phyloP scores from a whole-genome alignment of 2,113 vertebrate species.

The Acanthisitta chloris region DNA sequence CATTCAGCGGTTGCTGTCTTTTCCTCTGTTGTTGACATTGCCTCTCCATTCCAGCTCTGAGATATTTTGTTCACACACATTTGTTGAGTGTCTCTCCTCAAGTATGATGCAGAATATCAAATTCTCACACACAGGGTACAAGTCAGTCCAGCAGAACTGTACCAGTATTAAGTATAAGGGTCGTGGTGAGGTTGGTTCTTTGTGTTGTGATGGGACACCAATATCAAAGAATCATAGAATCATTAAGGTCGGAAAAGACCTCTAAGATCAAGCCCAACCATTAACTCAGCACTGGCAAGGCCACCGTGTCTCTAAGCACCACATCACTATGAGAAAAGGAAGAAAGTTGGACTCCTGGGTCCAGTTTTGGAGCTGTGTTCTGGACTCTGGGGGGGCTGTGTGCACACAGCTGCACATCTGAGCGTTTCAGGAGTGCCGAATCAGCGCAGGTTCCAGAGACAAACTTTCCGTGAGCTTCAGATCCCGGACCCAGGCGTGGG shows the following conservation, averaged over 20 bases:
- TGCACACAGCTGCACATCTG: background rate
- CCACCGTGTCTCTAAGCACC: background rate
- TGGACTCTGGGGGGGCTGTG: background rate
- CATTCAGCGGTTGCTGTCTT: background rate
- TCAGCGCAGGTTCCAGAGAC: background rate
- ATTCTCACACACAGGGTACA: too few species aligned
- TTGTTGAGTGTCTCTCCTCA: background rate
- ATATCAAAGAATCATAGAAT: background rate
- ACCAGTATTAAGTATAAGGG: too few species aligned
- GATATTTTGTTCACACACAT: background rate
- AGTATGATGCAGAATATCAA: background rate
- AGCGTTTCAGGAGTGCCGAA: rapidly evolving
- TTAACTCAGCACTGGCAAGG: background rate
- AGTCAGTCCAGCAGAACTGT: background rate
- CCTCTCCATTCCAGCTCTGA: background rate
- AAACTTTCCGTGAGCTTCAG: background rate
- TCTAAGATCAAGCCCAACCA: background rate
- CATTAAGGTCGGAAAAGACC: background rate
- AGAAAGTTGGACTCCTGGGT: background rate
- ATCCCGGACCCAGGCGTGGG: rapidly evolving
- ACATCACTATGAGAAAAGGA: rapidly evolving
- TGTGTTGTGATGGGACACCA: background rate
- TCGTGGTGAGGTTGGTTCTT: too few species aligned
- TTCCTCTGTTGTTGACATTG: background rate
- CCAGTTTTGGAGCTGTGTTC: rapidly evolving